Percentiles rank a stretch among this genome's conserved stretches.
These are phyloP conservation scores for Cephonodes hylas DNA, from an alignment of 2,888 invertebrate species.

Conservation along the genomic window DNA sequence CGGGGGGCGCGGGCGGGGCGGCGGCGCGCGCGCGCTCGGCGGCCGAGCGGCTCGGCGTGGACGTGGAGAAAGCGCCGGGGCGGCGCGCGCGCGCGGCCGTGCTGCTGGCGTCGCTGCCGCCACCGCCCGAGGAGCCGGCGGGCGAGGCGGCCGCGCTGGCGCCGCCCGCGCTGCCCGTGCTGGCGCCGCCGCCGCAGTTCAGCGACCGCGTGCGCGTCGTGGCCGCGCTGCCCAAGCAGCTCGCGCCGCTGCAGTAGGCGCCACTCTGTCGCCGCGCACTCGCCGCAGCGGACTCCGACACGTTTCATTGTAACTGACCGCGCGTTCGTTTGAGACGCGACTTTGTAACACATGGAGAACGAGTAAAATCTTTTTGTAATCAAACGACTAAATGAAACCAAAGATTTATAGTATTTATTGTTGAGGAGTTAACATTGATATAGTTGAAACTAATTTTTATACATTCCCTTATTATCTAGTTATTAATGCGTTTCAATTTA, in stretches of 20 bases:
- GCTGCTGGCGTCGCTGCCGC: conserved; percentile 89
- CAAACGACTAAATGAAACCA: conserved; percentile 75
- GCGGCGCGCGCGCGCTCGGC: conserved; percentile 54
- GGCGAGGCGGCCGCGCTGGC: conserved; percentile 55
- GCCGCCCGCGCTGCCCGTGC: conserved; percentile 74
- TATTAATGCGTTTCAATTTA: conserved; percentile 18
- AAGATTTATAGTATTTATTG: conserved; percentile 79
- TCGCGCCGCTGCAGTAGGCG: conserved; percentile 70
- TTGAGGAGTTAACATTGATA: conserved; percentile 68
- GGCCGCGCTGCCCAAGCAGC: conserved; percentile 89
- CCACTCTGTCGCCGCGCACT: conserved; percentile 26
- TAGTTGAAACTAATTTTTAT: conserved; percentile 72
- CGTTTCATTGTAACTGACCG: conserved; percentile 30
- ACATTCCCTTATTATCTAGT: conserved; percentile 58
- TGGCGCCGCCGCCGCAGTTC: conserved; percentile 95
- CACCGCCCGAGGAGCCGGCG: conserved; percentile 86
- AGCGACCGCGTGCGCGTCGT: conserved; percentile 93
- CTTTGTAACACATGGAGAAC: conserved; percentile 31
- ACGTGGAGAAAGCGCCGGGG: conserved; percentile 58
- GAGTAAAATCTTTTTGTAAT: conserved; percentile 51
- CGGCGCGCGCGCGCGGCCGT: conserved; percentile 85
- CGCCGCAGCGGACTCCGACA: conserved; percentile 36
- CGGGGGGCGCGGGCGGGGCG: conserved; percentile 50
- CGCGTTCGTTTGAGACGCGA: conserved; percentile 38
- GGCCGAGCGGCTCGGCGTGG: conserved; percentile 72